A percentile compares a stretch with the other conserved stretches of the same genome.
These are phyloP conservation scores for Ceratosolen fusciceps DNA, from an alignment of 1,140 invertebrate genomes.

Conservation along the genomic window DNA sequence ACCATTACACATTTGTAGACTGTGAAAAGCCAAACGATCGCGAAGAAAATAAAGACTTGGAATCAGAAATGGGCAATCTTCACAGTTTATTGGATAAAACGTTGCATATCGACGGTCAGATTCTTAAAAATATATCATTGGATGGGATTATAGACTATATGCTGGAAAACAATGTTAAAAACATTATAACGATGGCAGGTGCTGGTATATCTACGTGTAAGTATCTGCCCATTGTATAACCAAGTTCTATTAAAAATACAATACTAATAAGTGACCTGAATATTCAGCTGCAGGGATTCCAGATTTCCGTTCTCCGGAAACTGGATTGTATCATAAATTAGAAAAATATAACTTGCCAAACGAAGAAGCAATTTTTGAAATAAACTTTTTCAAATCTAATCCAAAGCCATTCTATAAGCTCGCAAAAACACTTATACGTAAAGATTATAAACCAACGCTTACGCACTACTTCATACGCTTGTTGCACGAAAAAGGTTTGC, in stretches of 20 bases:
- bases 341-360: constrained; percentile 92
- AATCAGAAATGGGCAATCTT: too few relatives aligned
- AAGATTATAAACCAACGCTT: constrained; percentile 84
- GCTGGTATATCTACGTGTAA: constrained; percentile 96
- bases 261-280: too few relatives aligned
- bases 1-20: too few relatives aligned
- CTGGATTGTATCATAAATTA: constrained; percentile 93
- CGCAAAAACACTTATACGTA: constrained; percentile 89
- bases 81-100: too few relatives aligned
- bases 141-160: constrained; percentile 82
- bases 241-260: too few relatives aligned
- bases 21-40: too few relatives aligned
- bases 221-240: too few relatives aligned
- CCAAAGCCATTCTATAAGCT: constrained; percentile 89
- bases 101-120: too few relatives aligned
- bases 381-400: constrained; percentile 85
- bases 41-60: too few relatives aligned
- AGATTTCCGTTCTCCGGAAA: constrained; percentile 91
- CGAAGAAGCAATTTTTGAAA: constrained; percentile 96
- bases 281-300: constrained; percentile 91
- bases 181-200: constrained; percentile 93
- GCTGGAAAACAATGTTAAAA: constrained; percentile 82
- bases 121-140: too few relatives aligned
- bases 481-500: constrained; percentile 83
- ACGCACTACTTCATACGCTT: constrained; percentile 85